Evolutionary conservation across 2,888 invertebrate species (phyloP).

Genomic region (Blastobasis adustella): DNA sequence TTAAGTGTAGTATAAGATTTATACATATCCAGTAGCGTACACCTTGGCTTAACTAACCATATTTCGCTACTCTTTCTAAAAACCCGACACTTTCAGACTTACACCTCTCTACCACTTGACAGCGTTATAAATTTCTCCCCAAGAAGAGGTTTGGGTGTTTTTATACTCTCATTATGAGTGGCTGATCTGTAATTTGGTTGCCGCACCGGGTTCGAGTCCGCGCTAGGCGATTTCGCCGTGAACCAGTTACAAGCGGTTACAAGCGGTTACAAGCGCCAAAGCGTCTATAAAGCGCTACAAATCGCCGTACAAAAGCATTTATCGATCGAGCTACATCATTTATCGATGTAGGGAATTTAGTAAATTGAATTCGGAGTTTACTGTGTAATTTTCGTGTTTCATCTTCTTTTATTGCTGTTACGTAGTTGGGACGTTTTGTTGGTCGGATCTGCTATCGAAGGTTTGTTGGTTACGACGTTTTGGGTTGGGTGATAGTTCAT

Average conservation of each 20-base stretch:
- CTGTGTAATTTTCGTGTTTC: too few relatives aligned
- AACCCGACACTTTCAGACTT: neutral
- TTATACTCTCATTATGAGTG: slow-evolving; percentile 17
- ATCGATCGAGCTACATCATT: neutral
- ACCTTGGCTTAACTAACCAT: too few relatives aligned
- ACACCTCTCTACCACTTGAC: slow-evolving; percentile 2
- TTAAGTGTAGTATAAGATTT: too few relatives aligned
- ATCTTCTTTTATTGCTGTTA: too few relatives aligned
- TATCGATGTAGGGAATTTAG: too few relatives aligned
- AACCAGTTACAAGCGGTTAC: slow-evolving; percentile 6
- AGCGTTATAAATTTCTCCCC: slow-evolving; percentile 17
- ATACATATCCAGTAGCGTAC: too few relatives aligned
- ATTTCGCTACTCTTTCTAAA: too few relatives aligned
- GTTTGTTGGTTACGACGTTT: too few relatives aligned
- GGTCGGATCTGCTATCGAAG: too few relatives aligned
- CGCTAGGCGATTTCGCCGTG: slow-evolving; percentile 5
- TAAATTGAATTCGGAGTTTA: too few relatives aligned
- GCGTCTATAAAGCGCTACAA: slow-evolving; percentile 1
- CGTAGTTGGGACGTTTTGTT: too few relatives aligned
- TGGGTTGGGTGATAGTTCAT: too few relatives aligned
- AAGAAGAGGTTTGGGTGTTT: slow-evolving; percentile 14
- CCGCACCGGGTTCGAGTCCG: slow-evolving; percentile 12
- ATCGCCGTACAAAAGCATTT: neutral
- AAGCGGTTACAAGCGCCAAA: slow-evolving; percentile 5
- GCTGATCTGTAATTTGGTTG: slow-evolving; percentile 21